Percentiles rank a stretch among this genome's conserved stretches.
phyloP scores from a whole-genome alignment of 2,113 vertebrate species.

The Oxyruncus cristatus region DNA sequence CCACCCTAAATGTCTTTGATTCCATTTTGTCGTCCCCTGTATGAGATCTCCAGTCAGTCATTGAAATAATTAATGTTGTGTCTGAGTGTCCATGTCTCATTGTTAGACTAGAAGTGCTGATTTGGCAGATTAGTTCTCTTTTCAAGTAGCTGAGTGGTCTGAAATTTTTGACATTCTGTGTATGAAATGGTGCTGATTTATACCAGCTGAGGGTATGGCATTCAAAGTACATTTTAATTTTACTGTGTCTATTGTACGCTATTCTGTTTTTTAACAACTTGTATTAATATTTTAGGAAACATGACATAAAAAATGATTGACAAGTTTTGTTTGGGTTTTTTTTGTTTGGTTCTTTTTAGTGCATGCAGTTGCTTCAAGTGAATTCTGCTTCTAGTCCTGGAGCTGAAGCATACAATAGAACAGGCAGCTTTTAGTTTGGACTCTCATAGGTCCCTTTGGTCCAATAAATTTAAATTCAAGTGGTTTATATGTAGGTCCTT shows the following conservation, averaged over 20 bases:
- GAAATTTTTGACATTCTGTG: neutral
- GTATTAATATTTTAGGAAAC: slow-evolving; percentile 9
- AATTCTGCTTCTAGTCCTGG: neutral
- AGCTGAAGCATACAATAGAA: neutral
- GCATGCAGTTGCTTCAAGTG: neutral
- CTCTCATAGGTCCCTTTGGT: neutral
- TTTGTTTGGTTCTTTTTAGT: neutral
- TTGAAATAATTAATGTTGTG: neutral
- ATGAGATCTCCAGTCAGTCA: neutral
- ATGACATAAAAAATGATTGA: neutral
- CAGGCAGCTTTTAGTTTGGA: neutral
- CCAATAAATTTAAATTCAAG: neutral
- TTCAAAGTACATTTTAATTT: slow-evolving; percentile 23
- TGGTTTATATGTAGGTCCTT: neutral
- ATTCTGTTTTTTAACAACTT: slow-evolving; percentile 22
- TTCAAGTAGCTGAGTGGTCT: slow-evolving; percentile 20
- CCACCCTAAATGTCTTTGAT: neutral
- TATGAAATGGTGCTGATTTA: slow-evolving; percentile 26
- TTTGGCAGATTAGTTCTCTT: slow-evolving; percentile 7
- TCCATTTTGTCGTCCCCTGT: neutral
- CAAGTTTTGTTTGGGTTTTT: neutral
- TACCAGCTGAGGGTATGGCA: slow-evolving; percentile 5
- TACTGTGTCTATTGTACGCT: neutral
- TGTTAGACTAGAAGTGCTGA: slow-evolving; percentile 28
- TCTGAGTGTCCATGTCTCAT: neutral